Evolutionary conservation across 2,113 vertebrate species (phyloP).

Genomic region (Anser cygnoides): DNA sequence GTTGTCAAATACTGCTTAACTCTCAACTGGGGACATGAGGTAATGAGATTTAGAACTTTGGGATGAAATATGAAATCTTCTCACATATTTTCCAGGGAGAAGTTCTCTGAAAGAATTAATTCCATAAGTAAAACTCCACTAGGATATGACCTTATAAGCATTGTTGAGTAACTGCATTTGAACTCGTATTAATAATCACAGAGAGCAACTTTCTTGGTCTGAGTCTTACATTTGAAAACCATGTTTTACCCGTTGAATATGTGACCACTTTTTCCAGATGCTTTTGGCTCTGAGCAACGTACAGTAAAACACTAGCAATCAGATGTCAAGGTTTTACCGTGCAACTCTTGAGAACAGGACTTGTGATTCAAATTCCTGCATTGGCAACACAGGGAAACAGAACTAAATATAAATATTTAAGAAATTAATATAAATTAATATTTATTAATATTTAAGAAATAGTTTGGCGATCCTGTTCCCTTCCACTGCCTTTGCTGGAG

Average conservation of each 20-base stretch:
- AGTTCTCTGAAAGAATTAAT: background rate
- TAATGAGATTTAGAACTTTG: background rate
- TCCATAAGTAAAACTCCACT: background rate
- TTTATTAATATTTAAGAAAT: background rate
- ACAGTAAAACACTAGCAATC: background rate
- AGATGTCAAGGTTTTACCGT: background rate
- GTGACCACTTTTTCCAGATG: background rate
- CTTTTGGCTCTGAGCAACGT: background rate
- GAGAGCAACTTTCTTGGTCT: background rate
- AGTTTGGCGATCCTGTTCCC: background rate
- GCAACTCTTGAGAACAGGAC: background rate
- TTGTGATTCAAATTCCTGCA: background rate
- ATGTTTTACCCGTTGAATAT: background rate
- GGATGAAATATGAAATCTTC: background rate
- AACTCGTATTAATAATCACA: background rate
- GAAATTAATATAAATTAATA: too few species aligned
- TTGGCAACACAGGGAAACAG: background rate
- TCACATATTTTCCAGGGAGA: background rate
- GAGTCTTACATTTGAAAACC: background rate
- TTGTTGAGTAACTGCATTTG: background rate
- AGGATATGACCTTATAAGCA: background rate
- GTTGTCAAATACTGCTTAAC: background rate
- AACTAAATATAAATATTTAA: background rate
- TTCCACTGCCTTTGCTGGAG: background rate
- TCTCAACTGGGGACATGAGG: background rate